Evolutionary conservation across 2,888 invertebrate genomes (phyloP), one percentile per base, ranked within the genome.

Genomic region (Blastobasis adustella): DNA sequence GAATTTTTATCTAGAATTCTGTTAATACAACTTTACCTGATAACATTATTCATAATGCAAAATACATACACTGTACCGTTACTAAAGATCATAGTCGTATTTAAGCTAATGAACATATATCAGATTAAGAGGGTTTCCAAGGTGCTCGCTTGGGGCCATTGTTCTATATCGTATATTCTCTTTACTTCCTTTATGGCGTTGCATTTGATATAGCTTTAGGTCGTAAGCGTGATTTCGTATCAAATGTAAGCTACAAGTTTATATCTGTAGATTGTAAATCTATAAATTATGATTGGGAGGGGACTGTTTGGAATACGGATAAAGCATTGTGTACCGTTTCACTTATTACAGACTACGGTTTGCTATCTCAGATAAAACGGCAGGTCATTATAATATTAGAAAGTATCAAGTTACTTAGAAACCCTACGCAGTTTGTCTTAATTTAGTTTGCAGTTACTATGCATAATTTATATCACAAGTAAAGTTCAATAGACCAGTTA

Each of bases 91-190:
- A 49, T 55, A 47, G 52, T 45, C 39, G 50, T 45, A 45, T 52
- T 37, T 48, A 23, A 50, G 36, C 47, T 55, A 55, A 52, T 55
- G 52, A 50, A 46, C 48, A 48, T 55, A 49, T 46, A 52, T 52
- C 49, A 47, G 37, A 36, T 44, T 40, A n/a, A 53, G 49, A 43
- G 4, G 46, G 41, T 50, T 53, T 48, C 50, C 37, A 54, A 44
- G 50, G 46, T 46, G 38, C 37, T 47, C 41, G 56, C 56, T 52
- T 47, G 40, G 10, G 54, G 56, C 56, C 41, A 54, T 56, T 52
- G 42, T 50, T 54, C 40, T 42, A 39, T 40, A 44, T 47, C 48
- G 43, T 54, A 45, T 49, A 46, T 51, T 46, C 46, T 51, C 41
- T 42, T 37, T 47, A 48, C 51, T 52, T 54, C 49, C 50, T 47